phyloP scores from a whole-genome alignment of 2,113 vertebrate species.

The Lethenteron reissneri region DNA sequence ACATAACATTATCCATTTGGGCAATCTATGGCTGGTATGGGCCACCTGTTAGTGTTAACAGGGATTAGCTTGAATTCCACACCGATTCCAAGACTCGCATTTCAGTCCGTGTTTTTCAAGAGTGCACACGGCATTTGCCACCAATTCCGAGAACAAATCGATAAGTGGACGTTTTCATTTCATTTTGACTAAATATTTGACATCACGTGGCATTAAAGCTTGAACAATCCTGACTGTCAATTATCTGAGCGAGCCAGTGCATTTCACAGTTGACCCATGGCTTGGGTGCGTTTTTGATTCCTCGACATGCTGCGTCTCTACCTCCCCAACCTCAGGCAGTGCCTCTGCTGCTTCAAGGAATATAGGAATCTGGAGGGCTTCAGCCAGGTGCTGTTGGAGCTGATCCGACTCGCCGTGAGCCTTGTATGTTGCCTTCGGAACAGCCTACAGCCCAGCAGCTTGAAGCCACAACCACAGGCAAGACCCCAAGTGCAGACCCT shows the following conservation, averaged over 20 bases:
- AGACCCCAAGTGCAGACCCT: too few relatives aligned
- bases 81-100: too few relatives aligned
- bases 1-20: too few relatives aligned
- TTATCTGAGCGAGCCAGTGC: background rate
- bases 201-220: too few relatives aligned
- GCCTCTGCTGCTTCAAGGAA: conserved; percentile 99
- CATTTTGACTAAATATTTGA: too few relatives aligned
- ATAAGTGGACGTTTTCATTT: background rate
- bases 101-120: too few relatives aligned
- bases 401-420: conserved; percentile 5
- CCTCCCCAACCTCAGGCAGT: conserved; percentile 44
- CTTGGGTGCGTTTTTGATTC: background rate
- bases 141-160: background rate
- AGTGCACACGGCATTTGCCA: background rate
- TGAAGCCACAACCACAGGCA: too few relatives aligned
- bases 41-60: too few relatives aligned
- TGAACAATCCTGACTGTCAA: background rate
- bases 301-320: conserved; percentile 9
- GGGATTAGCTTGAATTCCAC: too few relatives aligned
- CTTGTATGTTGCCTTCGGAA: conserved; percentile 1
- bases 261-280: background rate
- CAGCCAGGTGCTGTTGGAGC: conserved; percentile 67
- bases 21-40: too few relatives aligned
- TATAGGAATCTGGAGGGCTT: conserved; percentile 99
- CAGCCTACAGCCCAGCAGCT: background rate